These are phyloP conservation scores for Allobates femoralis DNA, from an alignment of 2,797 vertebrate species.

Conservation along the genomic window DNA sequence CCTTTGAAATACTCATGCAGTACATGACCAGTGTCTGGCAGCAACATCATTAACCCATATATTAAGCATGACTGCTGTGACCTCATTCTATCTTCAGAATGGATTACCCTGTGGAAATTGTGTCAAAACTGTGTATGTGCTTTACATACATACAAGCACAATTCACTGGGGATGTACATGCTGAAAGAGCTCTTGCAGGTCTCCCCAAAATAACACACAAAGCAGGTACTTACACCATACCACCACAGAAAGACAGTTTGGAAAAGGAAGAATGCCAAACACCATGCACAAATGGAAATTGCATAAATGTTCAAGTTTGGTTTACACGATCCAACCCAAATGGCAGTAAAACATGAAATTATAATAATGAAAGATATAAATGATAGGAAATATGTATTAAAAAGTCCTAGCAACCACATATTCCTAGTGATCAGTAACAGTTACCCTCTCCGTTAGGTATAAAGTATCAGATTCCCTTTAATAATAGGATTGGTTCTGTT, in stretches of 20 bases:
- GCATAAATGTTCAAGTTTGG: background rate
- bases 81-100: constrained; percentile 56
- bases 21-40: constrained; percentile 38
- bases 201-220: background rate
- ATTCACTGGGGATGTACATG: background rate
- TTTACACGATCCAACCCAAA: background rate
- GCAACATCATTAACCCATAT: constrained; percentile 54
- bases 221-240: constrained; percentile 1
- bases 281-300: background rate
- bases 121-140: constrained; percentile 35
- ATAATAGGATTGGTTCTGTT: too few species aligned
- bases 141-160: constrained; percentile 37
- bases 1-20: constrained; percentile 30
- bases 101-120: constrained; percentile 43
- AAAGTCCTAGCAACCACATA: too few species aligned
- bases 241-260: background rate
- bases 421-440: too few species aligned
- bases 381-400: too few species aligned
- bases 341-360: too few species aligned
- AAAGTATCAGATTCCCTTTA: too few species aligned
- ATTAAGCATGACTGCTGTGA: constrained; percentile 48
- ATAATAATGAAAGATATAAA: too few species aligned
- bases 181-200: background rate
- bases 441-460: too few species aligned
- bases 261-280: background rate